Percentiles rank a stretch among this genome's conserved stretches.
phyloP scores from a whole-genome alignment of 2,888 invertebrate genomes.

The Mermis nigrescens region DNA sequence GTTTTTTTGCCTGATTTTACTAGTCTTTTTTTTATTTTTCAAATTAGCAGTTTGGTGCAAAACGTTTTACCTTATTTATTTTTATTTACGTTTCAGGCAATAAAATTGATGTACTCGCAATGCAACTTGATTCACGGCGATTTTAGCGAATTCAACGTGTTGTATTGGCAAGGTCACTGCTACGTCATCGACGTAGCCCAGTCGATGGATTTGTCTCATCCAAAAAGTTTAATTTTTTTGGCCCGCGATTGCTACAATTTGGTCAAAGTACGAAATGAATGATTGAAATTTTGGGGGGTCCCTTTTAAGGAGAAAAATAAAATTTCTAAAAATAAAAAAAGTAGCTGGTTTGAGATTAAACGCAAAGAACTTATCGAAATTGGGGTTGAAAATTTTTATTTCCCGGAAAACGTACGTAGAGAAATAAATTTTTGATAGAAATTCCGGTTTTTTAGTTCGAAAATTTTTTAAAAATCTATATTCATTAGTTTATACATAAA shows the following conservation, averaged over 20 bases:
- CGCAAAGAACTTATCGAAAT: too few relatives aligned
- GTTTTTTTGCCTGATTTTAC: too few relatives aligned
- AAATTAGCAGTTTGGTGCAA: not conserved
- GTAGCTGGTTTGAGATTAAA: too few relatives aligned
- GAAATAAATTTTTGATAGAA: too few relatives aligned
- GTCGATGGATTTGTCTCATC: conserved; percentile 43
- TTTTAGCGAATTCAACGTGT: conserved; percentile 44
- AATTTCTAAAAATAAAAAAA: too few relatives aligned
- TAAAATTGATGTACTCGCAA: conserved; percentile 39
- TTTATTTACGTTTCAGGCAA: conserved; percentile 35
- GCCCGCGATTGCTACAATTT: conserved; percentile 41
- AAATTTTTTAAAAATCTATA: too few relatives aligned
- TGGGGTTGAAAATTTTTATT: too few relatives aligned
- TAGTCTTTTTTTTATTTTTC: not conserved
- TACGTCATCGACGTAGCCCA: conserved; percentile 46
- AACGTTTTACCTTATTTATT: conserved; percentile 3
- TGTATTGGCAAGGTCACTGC: conserved; percentile 39
- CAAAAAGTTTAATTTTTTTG: conserved; percentile 41
- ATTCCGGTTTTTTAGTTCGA: too few relatives aligned
- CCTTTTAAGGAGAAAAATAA: too few relatives aligned
- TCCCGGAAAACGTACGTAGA: too few relatives aligned
- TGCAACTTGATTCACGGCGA: conserved; percentile 45
- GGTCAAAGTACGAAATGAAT: conserved; percentile 13
- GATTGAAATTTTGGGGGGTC: too few relatives aligned
- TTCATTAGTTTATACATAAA: too few relatives aligned